These are phyloP conservation scores for Sinopyrophorus schimmeli DNA, from an alignment of 2,888 invertebrate species.

Conservation along the genomic window DNA sequence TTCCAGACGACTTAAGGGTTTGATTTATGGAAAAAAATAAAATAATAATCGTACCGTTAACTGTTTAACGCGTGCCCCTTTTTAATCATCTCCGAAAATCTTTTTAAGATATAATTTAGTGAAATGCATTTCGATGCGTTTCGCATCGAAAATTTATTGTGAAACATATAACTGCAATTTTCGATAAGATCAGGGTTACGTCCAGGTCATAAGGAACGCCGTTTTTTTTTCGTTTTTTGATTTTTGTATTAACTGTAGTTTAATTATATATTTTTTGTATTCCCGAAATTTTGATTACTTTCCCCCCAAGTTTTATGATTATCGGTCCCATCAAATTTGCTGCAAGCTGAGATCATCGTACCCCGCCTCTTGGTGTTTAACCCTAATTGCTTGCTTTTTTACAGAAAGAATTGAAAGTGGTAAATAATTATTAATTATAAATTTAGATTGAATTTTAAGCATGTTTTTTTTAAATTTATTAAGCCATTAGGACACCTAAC, in stretches of 20 bases:
- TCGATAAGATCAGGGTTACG: constrained; percentile 31
- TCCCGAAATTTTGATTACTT: constrained; percentile 26
- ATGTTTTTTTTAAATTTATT: too few relatives aligned
- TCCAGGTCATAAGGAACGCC: constrained; percentile 22
- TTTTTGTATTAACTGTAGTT: constrained; percentile 28
- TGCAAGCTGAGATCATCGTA: constrained; percentile 22
- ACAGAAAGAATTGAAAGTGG: too few relatives aligned
- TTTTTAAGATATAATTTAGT: constrained; percentile 24
- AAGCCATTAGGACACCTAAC: too few relatives aligned
- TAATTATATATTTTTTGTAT: constrained; percentile 31
- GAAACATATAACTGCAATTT: constrained; percentile 31
- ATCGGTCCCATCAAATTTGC: constrained; percentile 20
- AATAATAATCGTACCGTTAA: constrained; percentile 26
- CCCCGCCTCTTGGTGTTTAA: too few relatives aligned
- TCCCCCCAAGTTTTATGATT: constrained; percentile 27
- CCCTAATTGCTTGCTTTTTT: too few relatives aligned
- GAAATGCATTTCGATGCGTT: constrained; percentile 25
- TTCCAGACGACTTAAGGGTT: constrained; percentile 17
- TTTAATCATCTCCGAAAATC: constrained; percentile 21
- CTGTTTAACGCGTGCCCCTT: constrained; percentile 28
- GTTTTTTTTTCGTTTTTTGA: too few relatives aligned
- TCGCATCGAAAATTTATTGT: constrained; percentile 29
- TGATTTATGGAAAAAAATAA: constrained; percentile 22
- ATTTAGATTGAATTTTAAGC: too few relatives aligned
- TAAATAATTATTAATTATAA: too few relatives aligned